These are phyloP conservation scores for Nephila pilipes DNA, from an alignment of 1,140 invertebrate genomes.

Conservation along the genomic window DNA sequence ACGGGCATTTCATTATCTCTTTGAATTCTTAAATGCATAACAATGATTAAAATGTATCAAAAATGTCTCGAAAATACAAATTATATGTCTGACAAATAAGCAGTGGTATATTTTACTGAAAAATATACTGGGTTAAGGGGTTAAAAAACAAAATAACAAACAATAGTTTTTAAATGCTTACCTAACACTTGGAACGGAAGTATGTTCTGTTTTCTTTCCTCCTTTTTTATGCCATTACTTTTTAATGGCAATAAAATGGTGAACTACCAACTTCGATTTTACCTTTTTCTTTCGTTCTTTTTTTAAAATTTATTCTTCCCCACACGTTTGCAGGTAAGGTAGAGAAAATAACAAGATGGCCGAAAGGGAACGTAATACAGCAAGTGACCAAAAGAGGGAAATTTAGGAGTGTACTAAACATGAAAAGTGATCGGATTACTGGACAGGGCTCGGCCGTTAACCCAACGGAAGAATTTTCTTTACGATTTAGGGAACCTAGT, in stretches of 20 bases:
- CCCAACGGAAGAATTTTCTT: constrained; percentile 43
- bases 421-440: constrained; percentile 54
- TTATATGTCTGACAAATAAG: too few relatives aligned
- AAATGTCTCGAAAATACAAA: too few relatives aligned
- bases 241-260: background rate
- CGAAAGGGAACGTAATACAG: background rate
- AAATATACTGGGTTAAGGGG: too few relatives aligned
- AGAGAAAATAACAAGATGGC: background rate
- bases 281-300: background rate
- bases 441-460: constrained; percentile 36
- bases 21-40: too few relatives aligned
- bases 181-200: too few relatives aligned
- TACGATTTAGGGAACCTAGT: constrained; percentile 13
- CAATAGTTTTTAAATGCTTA: too few relatives aligned
- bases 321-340: background rate
- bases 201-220: too few relatives aligned
- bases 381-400: constrained; percentile 8
- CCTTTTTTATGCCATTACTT: background rate
- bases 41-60: too few relatives aligned
- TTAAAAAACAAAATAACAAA: too few relatives aligned
- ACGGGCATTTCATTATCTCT: too few relatives aligned
- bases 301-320: background rate
- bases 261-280: background rate
- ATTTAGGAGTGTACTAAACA: constrained; percentile 53
- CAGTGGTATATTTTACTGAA: too few relatives aligned